Percentiles rank a stretch among this genome's conserved stretches.
phyloP scores from a whole-genome alignment of 2,797 vertebrate genomes.

The Crenuchus spilurus region DNA sequence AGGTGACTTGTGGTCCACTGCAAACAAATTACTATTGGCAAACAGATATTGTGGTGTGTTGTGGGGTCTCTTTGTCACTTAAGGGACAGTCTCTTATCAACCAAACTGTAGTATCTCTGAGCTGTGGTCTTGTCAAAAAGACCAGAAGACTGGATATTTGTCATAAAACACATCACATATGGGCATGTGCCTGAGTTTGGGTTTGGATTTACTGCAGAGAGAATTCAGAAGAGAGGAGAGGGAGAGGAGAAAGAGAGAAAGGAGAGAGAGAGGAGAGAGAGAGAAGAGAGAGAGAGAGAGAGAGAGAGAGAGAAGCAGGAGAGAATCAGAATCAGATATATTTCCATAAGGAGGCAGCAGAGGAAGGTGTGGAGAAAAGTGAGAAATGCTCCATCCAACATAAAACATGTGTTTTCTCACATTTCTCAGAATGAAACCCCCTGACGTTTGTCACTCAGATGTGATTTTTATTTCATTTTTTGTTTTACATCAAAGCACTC shows the following conservation, averaged over 20 bases:
- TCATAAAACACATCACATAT: neutral
- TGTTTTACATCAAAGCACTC: neutral
- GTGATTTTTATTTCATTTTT: neutral
- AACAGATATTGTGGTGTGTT: too few species aligned
- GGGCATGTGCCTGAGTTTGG: neutral
- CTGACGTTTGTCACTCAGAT: neutral
- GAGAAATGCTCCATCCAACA: neutral
- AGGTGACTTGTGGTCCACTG: too few species aligned
- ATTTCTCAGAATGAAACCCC: neutral
- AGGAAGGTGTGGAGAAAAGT: neutral
- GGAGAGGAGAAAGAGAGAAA: neutral
- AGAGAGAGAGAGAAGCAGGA: neutral
- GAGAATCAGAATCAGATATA: neutral
- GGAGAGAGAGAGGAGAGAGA: neutral
- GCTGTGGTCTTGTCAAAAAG: too few species aligned
- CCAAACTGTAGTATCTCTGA: too few species aligned
- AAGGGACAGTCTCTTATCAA: too few species aligned
- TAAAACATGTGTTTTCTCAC: neutral
- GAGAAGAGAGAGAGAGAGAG: neutral
- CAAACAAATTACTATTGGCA: too few species aligned
- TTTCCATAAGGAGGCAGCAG: neutral
- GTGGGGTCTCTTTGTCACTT: too few species aligned
- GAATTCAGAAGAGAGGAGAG: neutral
- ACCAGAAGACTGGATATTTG: slow-evolving; percentile 13
- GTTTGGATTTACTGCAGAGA: neutral